Evolutionary conservation across 1,140 invertebrate genomes (phyloP), one percentile per base, ranked within the genome.

Genomic region (Chironomus striatipennis): DNA sequence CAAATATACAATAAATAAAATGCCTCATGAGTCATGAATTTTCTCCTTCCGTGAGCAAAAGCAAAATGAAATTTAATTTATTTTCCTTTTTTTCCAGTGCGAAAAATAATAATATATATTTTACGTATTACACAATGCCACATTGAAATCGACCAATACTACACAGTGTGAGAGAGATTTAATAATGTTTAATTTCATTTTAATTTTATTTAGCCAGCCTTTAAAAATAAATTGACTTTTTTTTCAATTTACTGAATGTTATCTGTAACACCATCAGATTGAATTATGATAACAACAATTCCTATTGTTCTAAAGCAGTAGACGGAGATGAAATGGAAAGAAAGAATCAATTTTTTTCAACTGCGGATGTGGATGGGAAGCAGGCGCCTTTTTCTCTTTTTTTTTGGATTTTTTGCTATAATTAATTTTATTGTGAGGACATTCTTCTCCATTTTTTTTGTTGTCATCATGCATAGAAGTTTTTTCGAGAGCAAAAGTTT

Each of bases 401-500:
- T 15, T 57, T 34, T 47, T 47, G 15, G 43, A 47, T 47, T n/a
- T n/a, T n/a, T 5, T 57, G n/a, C 47, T 57, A 15, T 57, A 57
- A 57, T 57, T 57, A 57, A 57, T 57, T 57, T 57, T 57, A 57
- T 57, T 57, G 47, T 57, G 47, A 57, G 47, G 47, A 57, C 47
- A 57, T 57, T 57, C 5, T 57, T 57, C 47, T n/a, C n/a, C 12
- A 57, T 15, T 4, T 15, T n/a, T 57, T 57, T 57, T 57, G 12
- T 5, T 10, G 5, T 57, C n/a, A 57, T 57, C 47, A 12, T n/a
- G 47, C 47, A 57, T 12, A 57, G n/a, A 57, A 57, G 47, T 57
- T 57, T 15, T 4, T 57, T 7, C 15, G 47, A 57, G 47, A 57
- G 47, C 43, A 57, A 57, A 10, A 57, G n/a, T n/a, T n/a, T n/a